phyloP scores from a whole-genome alignment of 1,140 invertebrate genomes.

The Physella acuta region DNA sequence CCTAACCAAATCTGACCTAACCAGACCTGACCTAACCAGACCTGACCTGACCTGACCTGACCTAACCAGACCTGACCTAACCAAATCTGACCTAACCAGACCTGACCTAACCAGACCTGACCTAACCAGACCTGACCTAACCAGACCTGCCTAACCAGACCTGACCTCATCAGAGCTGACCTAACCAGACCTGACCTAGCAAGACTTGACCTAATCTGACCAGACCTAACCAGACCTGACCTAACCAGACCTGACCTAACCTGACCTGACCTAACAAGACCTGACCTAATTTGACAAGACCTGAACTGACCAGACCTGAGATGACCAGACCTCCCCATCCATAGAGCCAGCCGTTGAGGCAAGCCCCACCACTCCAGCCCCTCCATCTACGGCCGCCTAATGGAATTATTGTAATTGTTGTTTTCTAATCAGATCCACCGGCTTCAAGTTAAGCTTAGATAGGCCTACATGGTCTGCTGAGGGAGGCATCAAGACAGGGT shows the following conservation, averaged over 20 bases:
- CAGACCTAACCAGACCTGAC: conserved; percentile 18
- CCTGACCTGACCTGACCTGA: conserved; percentile 24
- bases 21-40: conserved; percentile 15
- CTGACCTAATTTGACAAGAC: conserved; percentile 12
- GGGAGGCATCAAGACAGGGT: no score
- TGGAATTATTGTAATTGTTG: no score
- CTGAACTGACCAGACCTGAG: conserved; percentile 25
- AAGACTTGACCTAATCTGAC: conserved; percentile 23
- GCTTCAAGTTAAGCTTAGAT: no score
- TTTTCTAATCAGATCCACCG: no score
- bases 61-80: conserved; percentile 30
- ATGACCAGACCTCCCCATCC: conserved; percentile 10
- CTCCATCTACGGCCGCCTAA: no score
- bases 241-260: conserved; percentile 20
- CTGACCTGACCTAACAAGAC: conserved; percentile 26
- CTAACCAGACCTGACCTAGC: conserved; percentile 29
- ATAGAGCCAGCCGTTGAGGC: no score
- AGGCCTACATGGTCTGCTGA: no score
- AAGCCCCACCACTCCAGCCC: no score
- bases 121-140: conserved; percentile 27
- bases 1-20: conserved; percentile 21
- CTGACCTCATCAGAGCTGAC: conserved; percentile 21
- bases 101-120: conserved; percentile 24
- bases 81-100: conserved; percentile 27
- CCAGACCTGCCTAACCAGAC: conserved; percentile 25